These are phyloP conservation scores for Chymomyza amoena DNA, from an alignment of 2,888 invertebrate species.

Conservation along the genomic window DNA sequence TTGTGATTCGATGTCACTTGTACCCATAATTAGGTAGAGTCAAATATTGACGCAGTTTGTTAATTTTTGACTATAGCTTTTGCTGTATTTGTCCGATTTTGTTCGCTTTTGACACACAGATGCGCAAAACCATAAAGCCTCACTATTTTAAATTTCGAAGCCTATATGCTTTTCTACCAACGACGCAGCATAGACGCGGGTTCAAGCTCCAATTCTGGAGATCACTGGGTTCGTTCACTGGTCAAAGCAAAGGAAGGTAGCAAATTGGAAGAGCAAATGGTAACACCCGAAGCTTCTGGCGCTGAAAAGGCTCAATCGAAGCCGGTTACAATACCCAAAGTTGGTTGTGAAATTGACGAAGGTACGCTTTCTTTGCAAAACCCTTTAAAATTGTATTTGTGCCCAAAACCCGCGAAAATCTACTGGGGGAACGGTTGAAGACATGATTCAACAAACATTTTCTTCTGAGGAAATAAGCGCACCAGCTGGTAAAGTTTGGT, in stretches of 20 bases:
- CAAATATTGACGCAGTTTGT: no score
- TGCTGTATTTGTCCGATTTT: no score
- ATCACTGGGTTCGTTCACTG: constrained; percentile 89
- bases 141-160: constrained; percentile 92
- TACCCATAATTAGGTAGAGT: no score
- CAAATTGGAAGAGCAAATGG: constrained; percentile 8
- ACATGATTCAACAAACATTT: no score
- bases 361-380: constrained; percentile 37
- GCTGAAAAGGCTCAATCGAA: constrained; percentile 54
- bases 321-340: constrained; percentile 60
- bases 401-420: no score
- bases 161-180: constrained; percentile 97
- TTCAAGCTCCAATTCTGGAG: constrained; percentile 85
- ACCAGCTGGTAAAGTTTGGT: no score
- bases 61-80: no score
- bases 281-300: constrained; percentile 6
- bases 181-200: constrained; percentile 82
- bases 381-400: background rate
- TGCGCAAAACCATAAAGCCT: no score
- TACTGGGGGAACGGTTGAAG: no score
- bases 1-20: no score
- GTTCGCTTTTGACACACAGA: no score
- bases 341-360: constrained; percentile 52
- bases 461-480: no score
- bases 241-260: constrained; percentile 30